Evolutionary conservation across 2,113 vertebrate species (phyloP), one percentile per base, ranked within the genome.

Genomic region (Serilophus lunatus): DNA sequence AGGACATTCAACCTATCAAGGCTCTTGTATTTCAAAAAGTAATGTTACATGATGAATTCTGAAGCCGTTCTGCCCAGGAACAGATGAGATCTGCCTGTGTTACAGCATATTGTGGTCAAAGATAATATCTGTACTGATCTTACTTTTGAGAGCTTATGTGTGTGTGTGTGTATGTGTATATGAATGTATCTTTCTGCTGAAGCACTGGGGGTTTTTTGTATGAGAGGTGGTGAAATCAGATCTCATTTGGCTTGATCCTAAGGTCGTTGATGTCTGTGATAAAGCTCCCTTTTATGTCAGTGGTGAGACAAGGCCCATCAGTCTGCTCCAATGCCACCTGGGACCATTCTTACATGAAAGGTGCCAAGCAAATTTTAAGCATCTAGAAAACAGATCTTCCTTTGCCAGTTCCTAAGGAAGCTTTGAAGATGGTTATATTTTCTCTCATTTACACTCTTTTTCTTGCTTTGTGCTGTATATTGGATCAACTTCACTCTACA

Each of bases 1-100:
- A 96, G 96, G 96, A 94, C 68, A 0, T 61, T 83, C 33, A 66
- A 68, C 38, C 35, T 64, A 81, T 69, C 92, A 95, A 96, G 95
- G 90, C 63, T 92, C 50, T 77, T 95, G 64, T 49, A 2, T 80
- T 90, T 65, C 38, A 81, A 47, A 94, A 90, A 79, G 22, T 50
- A 81, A 23, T 64, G 23, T 56, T 83, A 79, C 51, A 44, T 74
- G 38, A 74, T 66, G 26, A 80, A 66, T 56, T 47, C 59, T 80
- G 78, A 63, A 72, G 59, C 59, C 53, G 19, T 88, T 86, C 74
- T 78, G 36, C 61, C 45, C 59, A 38, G 66, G 50, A 94, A 77
- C 35, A 87, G 40, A 87, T 61, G 74, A 85, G 63, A 74, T 82
- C 63, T 91, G 53, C 28, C 42, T 59, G 16, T 2, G 1, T 53